Conservation (phyloP, 2,888 invertebrate species). For the Pandemis cinnamomeana region DNA sequence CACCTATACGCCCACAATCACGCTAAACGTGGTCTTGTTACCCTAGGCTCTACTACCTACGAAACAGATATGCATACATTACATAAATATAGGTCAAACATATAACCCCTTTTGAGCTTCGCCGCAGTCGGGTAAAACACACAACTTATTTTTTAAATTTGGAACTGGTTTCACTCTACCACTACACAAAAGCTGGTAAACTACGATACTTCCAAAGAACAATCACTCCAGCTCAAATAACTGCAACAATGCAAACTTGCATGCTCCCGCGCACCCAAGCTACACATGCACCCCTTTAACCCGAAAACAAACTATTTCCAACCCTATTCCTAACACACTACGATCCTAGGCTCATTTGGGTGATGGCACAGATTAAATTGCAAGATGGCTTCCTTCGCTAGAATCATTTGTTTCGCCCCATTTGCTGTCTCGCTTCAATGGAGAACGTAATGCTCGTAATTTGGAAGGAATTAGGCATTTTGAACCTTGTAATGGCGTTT, state of each 20-base stretch:
- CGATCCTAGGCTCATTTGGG: background rate
- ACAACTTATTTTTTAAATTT: background rate
- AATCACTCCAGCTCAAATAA: constrained; percentile 35
- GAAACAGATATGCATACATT: too few species aligned
- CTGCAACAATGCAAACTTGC: constrained; percentile 38
- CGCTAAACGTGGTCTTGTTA: too few species aligned
- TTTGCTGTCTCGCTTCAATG: constrained; percentile 33
- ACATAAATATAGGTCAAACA: too few species aligned
- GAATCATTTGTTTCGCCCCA: constrained; percentile 45
- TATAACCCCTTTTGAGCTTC: too few species aligned
- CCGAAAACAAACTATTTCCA: background rate
- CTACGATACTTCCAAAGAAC: constrained; percentile 20
- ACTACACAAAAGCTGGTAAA: constrained; percentile 22
- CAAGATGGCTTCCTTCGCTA: constrained; percentile 19
- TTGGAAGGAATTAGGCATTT: constrained; percentile 19
- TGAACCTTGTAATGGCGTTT: background rate
- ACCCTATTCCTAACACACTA: background rate
- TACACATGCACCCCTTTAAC: background rate
- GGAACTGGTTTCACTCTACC: constrained; percentile 4
- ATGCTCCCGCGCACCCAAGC: constrained; percentile 26
- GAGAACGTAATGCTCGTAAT: constrained; percentile 13
- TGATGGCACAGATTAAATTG: background rate
- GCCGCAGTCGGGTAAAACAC: too few species aligned
- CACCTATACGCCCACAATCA: too few species aligned
- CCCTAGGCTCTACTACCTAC: too few species aligned